Evolutionary conservation across 92 coral and sea anemone genomes (phyloP), one percentile per base, ranked within the genome.

Genomic region (Phenganax stokvisi): DNA sequence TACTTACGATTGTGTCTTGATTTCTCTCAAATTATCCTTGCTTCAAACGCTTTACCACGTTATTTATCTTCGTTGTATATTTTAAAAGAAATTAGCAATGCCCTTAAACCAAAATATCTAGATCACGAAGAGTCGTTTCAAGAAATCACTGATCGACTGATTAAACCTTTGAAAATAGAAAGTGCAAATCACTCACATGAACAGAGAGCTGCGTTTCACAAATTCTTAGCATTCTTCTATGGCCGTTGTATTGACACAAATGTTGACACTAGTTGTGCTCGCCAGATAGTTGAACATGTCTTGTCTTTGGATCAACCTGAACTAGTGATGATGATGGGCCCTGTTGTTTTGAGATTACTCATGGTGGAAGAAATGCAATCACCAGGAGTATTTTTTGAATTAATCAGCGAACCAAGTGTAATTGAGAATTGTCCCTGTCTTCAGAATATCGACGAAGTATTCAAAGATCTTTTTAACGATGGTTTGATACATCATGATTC

Each of bases 211-310:
- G 47, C 47, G 47, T 17, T 85, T 70, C 85, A 86, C 54, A 86
- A 94, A 76, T 94, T 94, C 80, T 81, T 85, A n/a, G 78, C 87
- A 54, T 74, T 84, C 61, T 88, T 91, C 72, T 94, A 79, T 62
- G 96, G 89, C 51, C 90, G 98, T 53, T 94, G 98, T 65, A 85
- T 94, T 17, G 96, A 91, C 69, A 85, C 96, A 56, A 91, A 91
- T 79, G 96, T 91, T 29, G 98, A 94, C 71, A 88, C 91, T 12
- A 85, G 87, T 52, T 78, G 87, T 20, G 87, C 90, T 76, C 86
- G 85, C 30, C 81, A 72, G 15, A 94, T 94, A 25, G 85, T 92
- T 8, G 64, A 83, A 65, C 86, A 72, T 27, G 91, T 94, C 57
- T 85, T 92, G 56, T 84, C 89, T 2, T 80, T 83, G 74, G 85